These are phyloP conservation scores for Listrodromus nycthemerus DNA, from an alignment of 2,888 invertebrate species.

Conservation along the genomic window DNA sequence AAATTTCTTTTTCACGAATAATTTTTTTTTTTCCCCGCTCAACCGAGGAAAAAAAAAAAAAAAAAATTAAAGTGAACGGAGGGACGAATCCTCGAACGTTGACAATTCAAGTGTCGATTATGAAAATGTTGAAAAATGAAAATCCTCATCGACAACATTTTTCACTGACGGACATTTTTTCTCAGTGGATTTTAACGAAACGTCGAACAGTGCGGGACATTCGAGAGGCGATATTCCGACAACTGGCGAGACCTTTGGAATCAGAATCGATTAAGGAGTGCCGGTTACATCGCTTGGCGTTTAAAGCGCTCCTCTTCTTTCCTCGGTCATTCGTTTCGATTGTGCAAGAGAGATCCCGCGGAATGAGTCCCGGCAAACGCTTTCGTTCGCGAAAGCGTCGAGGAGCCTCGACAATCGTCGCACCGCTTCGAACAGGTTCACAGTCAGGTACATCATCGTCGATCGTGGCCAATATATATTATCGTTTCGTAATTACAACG, in stretches of 20 bases:
- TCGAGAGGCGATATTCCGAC: conserved; percentile 40
- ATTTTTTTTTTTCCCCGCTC: not conserved
- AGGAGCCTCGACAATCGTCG: conserved; percentile 58
- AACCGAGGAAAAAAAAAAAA: no score
- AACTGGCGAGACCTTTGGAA: conserved; percentile 53
- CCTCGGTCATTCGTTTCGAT: conserved; percentile 55
- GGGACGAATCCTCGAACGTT: no score
- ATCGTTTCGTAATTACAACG: conserved; percentile 47
- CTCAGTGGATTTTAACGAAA: not conserved
- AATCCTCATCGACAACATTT: not conserved
- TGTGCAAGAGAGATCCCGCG: conserved; percentile 35
- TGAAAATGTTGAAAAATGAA: not conserved
- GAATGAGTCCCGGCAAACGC: conserved; percentile 35
- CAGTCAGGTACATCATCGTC: conserved; percentile 59
- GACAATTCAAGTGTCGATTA: no score
- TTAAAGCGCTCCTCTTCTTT: conserved; percentile 40
- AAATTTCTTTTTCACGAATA: not conserved
- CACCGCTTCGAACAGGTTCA: conserved; percentile 54
- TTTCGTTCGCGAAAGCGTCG: conserved; percentile 71
- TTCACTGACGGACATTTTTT: not conserved
- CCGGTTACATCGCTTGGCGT: conserved; percentile 42
- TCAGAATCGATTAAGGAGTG: conserved; percentile 50
- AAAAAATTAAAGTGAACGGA: not conserved
- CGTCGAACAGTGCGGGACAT: not conserved
- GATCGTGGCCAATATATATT: conserved; percentile 55